Evolutionary conservation across 2,888 invertebrate species (phyloP), one percentile per base, ranked within the genome.

Genomic region (Rutpela maculata): DNA sequence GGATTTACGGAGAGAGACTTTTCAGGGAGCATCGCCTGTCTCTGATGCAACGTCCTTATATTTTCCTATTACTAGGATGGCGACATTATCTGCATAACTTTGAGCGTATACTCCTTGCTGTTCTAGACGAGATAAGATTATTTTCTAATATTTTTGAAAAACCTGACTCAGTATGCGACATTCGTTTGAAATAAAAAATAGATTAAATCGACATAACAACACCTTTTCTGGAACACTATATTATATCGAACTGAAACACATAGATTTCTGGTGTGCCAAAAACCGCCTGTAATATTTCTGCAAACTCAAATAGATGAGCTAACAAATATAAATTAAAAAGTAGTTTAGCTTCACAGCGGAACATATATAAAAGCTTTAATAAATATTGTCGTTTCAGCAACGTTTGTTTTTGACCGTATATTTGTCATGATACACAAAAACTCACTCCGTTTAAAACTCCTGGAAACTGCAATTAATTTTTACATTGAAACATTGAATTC

Each of bases 401-500:
- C 19, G 73, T 69, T 73, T 68, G 69, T 73, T 73, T 76, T 59
- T 62, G 66, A 66, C 26, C 70, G 43, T 73, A 69, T 76, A 72
- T 75, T 75, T 78, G 78, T 72, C 57, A 75, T 67, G 50, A 59
- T 56, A 63, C 57, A 76, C 63, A 76, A 81, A 84, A 82, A 81
- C 81, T 78, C 83, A 75, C 76, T 78, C 76, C 80, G 82, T 77
- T 82, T 79, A 76, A 77, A 85, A 84, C 81, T 84, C 82, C 83
- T 84, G 83, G 81, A 84, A 86, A 86, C 85, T 85, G 84, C 84
- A 85, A 85, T 87, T 85, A 85, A 86, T 86, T 83, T 80, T 82
- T 80, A 82, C 85, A 83, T 85, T 80, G 84, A 86, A 85, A 82
- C 85, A 82, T 85, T 78, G 84, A 86, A 85, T 85, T 84, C 84